Conservation (phyloP, 2,113 vertebrate species). For the Carettochelys insculpta region DNA sequence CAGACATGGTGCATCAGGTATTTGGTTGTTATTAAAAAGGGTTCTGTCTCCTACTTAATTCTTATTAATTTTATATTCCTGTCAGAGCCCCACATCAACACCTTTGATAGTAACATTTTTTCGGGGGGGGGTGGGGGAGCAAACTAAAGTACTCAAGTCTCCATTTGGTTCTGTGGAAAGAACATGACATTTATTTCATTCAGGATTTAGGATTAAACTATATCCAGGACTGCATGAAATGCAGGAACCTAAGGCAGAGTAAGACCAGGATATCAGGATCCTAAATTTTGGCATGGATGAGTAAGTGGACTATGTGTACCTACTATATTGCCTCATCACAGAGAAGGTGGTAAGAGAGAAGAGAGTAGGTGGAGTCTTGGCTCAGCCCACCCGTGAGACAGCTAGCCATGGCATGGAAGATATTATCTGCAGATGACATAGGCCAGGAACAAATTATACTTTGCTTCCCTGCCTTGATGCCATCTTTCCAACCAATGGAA, state of each 20-base stretch:
- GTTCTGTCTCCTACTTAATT: not conserved
- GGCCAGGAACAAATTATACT: not conserved
- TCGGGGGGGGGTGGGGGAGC: too few species aligned
- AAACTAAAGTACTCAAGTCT: not conserved
- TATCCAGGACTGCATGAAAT: not conserved
- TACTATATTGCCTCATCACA: not conserved
- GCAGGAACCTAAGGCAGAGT: not conserved
- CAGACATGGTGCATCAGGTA: not conserved
- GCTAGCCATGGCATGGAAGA: not conserved
- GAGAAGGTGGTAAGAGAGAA: not conserved
- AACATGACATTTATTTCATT: not conserved
- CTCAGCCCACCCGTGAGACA: not conserved
- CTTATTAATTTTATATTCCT: not conserved
- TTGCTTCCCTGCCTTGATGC: not conserved
- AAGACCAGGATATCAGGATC: not conserved
- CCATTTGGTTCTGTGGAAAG: not conserved
- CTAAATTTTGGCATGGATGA: not conserved
- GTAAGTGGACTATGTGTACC: not conserved
- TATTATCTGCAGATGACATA: not conserved
- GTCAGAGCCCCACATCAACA: fast-evolving
- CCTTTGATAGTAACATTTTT: not conserved
- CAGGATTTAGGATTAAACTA: not conserved
- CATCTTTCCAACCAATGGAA: not conserved
- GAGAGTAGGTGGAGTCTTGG: not conserved
- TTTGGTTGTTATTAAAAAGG: not conserved